Percentiles rank a stretch among this genome's conserved stretches.
Evolutionary conservation across 2,888 invertebrate species (phyloP).

Genomic region (Papilio protenor): DNA sequence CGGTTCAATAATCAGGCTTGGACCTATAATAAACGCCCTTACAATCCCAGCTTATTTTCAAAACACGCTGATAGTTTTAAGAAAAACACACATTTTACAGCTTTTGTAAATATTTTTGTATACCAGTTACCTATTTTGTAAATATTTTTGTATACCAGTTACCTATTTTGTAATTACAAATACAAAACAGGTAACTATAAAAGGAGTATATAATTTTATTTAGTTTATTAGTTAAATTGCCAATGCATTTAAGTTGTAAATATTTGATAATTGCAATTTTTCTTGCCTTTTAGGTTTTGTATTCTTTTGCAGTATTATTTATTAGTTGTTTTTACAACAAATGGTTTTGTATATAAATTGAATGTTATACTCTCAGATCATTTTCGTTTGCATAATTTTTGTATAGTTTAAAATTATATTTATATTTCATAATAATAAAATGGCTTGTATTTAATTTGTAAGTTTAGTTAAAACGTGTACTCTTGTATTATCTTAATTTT

Average conservation of each 20-base stretch:
- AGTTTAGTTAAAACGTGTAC: conserved; percentile 2
- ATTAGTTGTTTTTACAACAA: conserved; percentile 51
- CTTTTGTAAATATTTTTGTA: conserved; percentile 62
- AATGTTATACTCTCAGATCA: background rate
- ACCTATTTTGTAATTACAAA: conserved; percentile 61
- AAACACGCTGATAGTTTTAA: conserved; percentile 7
- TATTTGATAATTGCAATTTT: conserved; percentile 45
- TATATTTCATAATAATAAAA: conserved; percentile 34
- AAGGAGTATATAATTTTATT: background rate
- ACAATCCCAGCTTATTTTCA: conserved; percentile 58
- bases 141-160: conserved; percentile 48
- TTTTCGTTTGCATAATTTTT: background rate
- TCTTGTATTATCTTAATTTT: conserved; percentile 23
- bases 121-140: conserved; percentile 44
- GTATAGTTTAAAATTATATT: conserved; percentile 43
- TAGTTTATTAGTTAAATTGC: conserved; percentile 33
- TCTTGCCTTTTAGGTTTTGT: conserved; percentile 65
- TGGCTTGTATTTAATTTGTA: conserved; percentile 14
- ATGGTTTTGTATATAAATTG: conserved; percentile 49
- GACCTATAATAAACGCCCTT: conserved; percentile 65
- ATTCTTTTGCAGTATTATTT: conserved; percentile 68
- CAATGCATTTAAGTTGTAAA: conserved; percentile 48
- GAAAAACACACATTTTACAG: conserved; percentile 16
- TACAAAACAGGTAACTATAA: conserved; percentile 23
- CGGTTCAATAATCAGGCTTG: conserved; percentile 52